phyloP scores from a whole-genome alignment of 2,113 vertebrate species.

The Rynchops niger region DNA sequence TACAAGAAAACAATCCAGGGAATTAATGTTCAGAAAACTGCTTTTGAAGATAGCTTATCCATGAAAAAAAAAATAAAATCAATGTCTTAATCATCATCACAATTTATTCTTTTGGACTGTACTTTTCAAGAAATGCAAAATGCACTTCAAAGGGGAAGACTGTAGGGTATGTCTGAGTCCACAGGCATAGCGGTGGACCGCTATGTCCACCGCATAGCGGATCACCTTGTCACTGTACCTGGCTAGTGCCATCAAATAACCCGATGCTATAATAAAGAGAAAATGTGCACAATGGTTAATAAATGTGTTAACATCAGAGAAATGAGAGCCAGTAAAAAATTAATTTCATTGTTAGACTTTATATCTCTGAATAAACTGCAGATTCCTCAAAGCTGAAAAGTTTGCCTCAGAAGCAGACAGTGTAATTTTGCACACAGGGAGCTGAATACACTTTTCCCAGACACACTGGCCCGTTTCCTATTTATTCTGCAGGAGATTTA shows the following conservation, averaged over 20 bases:
- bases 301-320: neutral
- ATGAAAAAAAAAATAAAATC: neutral
- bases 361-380: neutral
- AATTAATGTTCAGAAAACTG: neutral
- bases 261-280: neutral
- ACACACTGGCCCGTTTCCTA: neutral
- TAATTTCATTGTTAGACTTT: neutral
- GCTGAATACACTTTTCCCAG: neutral
- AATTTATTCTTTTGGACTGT: neutral
- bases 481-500: neutral
- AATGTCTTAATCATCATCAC: neutral
- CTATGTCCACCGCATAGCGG: no score
- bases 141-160: neutral
- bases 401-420: neutral
- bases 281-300: neutral
- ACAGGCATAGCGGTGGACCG: neutral
- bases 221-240: neutral
- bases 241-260: neutral
- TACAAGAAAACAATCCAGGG: neutral
- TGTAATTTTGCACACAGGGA: neutral
- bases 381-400: neutral
- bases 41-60: neutral
- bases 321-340: neutral
- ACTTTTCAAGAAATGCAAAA: neutral
- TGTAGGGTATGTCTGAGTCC: neutral